These are phyloP conservation scores for Lathronympha strigana DNA, from an alignment of 2,888 invertebrate species.

Conservation along the genomic window DNA sequence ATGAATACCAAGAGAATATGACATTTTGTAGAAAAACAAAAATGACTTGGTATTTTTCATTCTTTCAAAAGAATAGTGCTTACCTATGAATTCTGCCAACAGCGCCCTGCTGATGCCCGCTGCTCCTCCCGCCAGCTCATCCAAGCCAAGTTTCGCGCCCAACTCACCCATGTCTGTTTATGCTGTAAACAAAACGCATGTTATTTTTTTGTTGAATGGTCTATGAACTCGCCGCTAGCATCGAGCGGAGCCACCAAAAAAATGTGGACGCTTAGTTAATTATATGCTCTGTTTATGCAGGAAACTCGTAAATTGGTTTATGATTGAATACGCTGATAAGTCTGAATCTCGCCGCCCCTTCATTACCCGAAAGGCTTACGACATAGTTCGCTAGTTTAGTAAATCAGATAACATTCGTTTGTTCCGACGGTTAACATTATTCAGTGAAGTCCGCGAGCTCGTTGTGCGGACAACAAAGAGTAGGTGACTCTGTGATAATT, in stretches of 20 bases:
- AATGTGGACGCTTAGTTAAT: constrained; percentile 19
- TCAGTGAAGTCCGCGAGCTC: constrained; percentile 53
- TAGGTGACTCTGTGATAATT: constrained; percentile 52
- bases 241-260: constrained; percentile 3
- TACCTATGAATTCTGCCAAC: constrained; percentile 93
- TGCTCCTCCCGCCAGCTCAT: constrained; percentile 88
- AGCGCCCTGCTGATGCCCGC: constrained; percentile 91
- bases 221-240: constrained; percentile 3
- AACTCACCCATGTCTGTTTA: constrained; percentile 82
- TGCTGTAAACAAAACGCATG: constrained; percentile 53
- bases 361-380: constrained; percentile 47
- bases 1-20: no score
- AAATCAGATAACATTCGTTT: constrained; percentile 63
- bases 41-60: no score
- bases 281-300: constrained; percentile 27
- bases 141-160: constrained; percentile 86
- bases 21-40: no score
- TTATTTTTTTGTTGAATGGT: constrained; percentile 6
- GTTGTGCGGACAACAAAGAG: constrained; percentile 52
- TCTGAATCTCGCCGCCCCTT: constrained; percentile 45
- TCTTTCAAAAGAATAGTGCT: not conserved
- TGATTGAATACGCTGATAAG: constrained; percentile 40
- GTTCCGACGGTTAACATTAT: constrained; percentile 60
- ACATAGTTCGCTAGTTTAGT: constrained; percentile 56
- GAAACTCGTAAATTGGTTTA: constrained; percentile 37